Evolutionary conservation across 2,888 invertebrate species (phyloP).

Genomic region (Alviniconcha strummeri): DNA sequence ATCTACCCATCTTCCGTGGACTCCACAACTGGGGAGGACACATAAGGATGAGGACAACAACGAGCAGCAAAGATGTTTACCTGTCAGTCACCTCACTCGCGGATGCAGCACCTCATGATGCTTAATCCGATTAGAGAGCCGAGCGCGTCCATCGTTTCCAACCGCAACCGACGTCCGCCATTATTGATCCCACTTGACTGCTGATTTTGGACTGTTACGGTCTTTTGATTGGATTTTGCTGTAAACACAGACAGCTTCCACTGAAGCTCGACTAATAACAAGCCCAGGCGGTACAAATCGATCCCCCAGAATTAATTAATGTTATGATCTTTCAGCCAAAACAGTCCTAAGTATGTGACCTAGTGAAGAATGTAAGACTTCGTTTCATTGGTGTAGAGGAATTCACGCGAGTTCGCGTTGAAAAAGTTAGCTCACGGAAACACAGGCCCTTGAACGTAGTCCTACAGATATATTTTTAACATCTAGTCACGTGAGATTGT

Average conservation of each 20-base stretch:
- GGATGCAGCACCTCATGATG: not conserved
- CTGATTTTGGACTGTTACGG: not conserved
- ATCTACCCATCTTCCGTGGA: no score
- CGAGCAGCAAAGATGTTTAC: not conserved
- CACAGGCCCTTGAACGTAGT: not conserved
- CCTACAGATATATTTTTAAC: no score
- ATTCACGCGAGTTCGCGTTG: conserved; percentile 22
- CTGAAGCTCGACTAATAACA: no score
- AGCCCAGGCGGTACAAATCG: no score
- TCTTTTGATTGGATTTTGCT: no score
- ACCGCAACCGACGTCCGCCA: conserved; percentile 35
- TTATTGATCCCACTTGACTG: conserved; percentile 8
- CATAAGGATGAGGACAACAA: not conserved
- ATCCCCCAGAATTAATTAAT: no score
- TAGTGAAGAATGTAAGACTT: not conserved
- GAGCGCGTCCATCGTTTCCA: conserved; percentile 38
- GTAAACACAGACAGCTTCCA: no score
- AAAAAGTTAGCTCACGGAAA: not conserved
- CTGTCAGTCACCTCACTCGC: not conserved
- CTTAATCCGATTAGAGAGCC: conserved; percentile 19
- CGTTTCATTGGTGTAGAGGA: not conserved
- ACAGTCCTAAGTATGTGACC: no score
- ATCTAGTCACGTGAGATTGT: no score
- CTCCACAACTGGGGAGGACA: no score
- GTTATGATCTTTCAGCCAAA: no score